Conservation (phyloP, 2,888 invertebrate species). For the Punctoribates punctum region DNA sequence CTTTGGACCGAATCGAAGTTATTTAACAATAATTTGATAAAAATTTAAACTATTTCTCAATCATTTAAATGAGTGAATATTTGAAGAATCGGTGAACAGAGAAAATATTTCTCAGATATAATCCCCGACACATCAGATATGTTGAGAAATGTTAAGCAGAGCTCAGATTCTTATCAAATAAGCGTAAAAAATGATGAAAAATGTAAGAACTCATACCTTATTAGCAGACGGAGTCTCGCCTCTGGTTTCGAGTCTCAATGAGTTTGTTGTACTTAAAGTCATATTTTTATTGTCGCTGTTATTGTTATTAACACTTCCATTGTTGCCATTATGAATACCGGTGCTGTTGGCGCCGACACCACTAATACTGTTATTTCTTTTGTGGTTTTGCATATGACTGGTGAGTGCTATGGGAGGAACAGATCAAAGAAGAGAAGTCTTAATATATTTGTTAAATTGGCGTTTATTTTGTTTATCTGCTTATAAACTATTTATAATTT, state of each 20-base stretch:
- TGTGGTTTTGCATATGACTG: constrained; percentile 44
- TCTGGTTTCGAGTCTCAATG: constrained; percentile 4
- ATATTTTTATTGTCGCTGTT: constrained; percentile 32
- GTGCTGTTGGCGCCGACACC: constrained; percentile 1
- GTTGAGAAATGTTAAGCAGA: too few species aligned
- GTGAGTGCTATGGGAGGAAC: constrained; percentile 31
- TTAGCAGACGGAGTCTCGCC: constrained; percentile 21
- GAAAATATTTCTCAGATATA: too few species aligned
- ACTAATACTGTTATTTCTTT: constrained; percentile 36
- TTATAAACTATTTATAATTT: background rate
- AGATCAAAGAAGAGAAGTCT: background rate
- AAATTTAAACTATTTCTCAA: too few species aligned
- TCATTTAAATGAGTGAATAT: too few species aligned
- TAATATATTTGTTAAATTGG: background rate
- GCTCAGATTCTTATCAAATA: background rate
- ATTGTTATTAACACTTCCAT: constrained; percentile 5
- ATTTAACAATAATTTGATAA: too few species aligned
- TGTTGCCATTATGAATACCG: background rate
- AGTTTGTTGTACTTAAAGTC: constrained; percentile 10
- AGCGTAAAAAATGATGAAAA: background rate
- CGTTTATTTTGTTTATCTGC: background rate
- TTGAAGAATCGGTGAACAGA: too few species aligned
- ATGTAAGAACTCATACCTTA: constrained; percentile 22
- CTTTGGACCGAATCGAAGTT: too few species aligned
- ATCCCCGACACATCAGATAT: too few species aligned